Evolutionary conservation across 1,140 invertebrate species (phyloP), one percentile per base, ranked within the genome.

Genomic region (Neuroterus valhalla): DNA sequence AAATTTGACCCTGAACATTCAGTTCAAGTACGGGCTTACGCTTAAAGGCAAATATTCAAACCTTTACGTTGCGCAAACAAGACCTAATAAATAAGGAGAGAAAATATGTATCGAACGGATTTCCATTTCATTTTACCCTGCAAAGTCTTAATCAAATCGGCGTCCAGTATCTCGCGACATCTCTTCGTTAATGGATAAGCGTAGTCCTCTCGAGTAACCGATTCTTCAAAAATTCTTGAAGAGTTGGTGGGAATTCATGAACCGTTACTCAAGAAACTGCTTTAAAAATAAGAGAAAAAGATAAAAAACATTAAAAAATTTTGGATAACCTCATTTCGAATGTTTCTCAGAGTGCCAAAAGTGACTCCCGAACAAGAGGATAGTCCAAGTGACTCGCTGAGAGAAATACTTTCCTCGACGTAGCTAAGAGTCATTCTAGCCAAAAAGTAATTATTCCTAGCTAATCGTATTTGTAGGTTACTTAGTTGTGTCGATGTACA

Each of bases 261-360:
- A 62, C 15, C 14, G 23, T 62, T 62, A 62, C 55, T 62, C 11
- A 31, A n/a, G 55, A 26, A 8, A 31, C 55, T 62, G 26, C 3
- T 26, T 62, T 70, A 66, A 50, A 43, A 44, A 66, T 52, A 15
- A 10, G 31, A 31, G 66, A 50, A 72, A 71, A 43, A 44, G 67
- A 66, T 68, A 15, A 55, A 66, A 72, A 68, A 68, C 38, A 66
- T 3, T 15, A 50, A 45, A 66, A 11, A 66, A 66, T 70, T 78
- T 78, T 77, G 55, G 23, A 71, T 72, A 67, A 42, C 45, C 55
- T 42, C 26, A 55, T 72, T 50, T 81, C 73, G 78, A 75, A 82
- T 78, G 80, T 84, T 89, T 89, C 88, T 89, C 87, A 88, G 82
- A 89, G 89, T 90, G 89, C 89, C 89, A 90, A 90, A 87, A 62